Conservation (phyloP, 2,888 invertebrate species). For the Orgyia antiqua region DNA sequence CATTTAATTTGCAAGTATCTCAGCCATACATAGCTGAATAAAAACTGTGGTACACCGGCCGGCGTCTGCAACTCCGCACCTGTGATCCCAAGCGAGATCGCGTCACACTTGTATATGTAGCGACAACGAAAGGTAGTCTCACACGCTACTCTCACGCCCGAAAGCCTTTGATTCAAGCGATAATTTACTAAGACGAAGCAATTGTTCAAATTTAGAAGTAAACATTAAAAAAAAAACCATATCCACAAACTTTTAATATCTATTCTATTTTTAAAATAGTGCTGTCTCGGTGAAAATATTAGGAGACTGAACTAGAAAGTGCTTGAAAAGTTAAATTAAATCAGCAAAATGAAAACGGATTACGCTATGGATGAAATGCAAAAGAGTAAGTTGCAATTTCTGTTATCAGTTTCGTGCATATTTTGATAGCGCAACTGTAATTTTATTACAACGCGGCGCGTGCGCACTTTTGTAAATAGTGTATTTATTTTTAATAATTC, state of each 20-base stretch:
- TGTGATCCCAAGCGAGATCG: conserved; percentile 47
- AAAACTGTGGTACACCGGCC: conserved; percentile 51
- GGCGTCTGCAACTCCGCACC: conserved; percentile 36
- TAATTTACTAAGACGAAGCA: conserved; percentile 10
- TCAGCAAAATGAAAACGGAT: conserved; percentile 71
- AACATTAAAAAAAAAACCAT: conserved; percentile 54
- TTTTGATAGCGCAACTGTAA: background rate
- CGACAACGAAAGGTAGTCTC: conserved; percentile 56
- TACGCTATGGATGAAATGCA: conserved; percentile 75
- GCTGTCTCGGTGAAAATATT: conserved; percentile 46
- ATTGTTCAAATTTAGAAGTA: conserved; percentile 43
- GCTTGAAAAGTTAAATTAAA: conserved; percentile 50
- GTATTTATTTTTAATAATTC: too few relatives aligned
- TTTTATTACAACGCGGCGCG: background rate
- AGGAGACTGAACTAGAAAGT: conserved; percentile 35
- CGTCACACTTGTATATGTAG: conserved; percentile 55
- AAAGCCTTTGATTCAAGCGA: conserved; percentile 6
- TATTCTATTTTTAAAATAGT: conserved; percentile 44
- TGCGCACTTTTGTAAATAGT: background rate
- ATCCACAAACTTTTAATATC: conserved; percentile 54
- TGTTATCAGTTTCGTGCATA: background rate
- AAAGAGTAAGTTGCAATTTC: conserved; percentile 58
- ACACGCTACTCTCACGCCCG: conserved; percentile 29
- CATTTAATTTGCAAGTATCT: conserved; percentile 29
- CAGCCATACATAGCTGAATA: conserved; percentile 39